Evolutionary conservation across 2,797 vertebrate species (phyloP), one percentile per base, ranked within the genome.

Genomic region (Acipenser ruthenus): DNA sequence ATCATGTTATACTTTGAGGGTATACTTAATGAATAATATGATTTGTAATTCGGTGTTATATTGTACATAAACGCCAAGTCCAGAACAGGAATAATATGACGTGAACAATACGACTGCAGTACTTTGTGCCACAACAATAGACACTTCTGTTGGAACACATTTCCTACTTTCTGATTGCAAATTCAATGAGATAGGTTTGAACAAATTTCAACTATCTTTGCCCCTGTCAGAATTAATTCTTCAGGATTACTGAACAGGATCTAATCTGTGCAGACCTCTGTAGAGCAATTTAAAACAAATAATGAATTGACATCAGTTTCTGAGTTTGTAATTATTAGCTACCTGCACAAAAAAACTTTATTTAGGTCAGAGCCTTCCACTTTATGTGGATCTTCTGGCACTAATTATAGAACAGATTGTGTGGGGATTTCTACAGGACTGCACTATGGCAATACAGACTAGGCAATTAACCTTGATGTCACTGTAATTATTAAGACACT

Each of bases 381-480:
- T 81, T 73, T 79, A 71, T 67, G 71, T 75, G 73, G 87, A 74
- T 74, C 80, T 86, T 76, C 86, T 84, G 87, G 86, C 81, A 83
- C 86, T 88, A 90, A 93, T 92, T 88, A 88, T 84, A 90, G 92
- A 92, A 87, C 94, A 94, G 93, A 93, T 92, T 93, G 93, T 77
- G 83, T 79, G 78, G 92, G 93, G 94, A 92, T 88, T 91, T 91
- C 83, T 84, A 91, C 80, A 86, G 86, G 90, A 90, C 84, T 80
- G 80, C 84, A 75, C 89, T 82, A 90, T 89, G 90, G 92, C 93
- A 92, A 90, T 93, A 91, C 93, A 93, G 93, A 94, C 95, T 93
- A 93, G 93, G 90, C 93, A 97, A 98, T 97, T 98, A 97, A 98
- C 95, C 95, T 94, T 91, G 91, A 93, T 96, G 95, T 93, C 94